These are phyloP conservation scores for Brachionus plicatilis DNA, from an alignment of 1,140 invertebrate species.

Conservation along the genomic window DNA sequence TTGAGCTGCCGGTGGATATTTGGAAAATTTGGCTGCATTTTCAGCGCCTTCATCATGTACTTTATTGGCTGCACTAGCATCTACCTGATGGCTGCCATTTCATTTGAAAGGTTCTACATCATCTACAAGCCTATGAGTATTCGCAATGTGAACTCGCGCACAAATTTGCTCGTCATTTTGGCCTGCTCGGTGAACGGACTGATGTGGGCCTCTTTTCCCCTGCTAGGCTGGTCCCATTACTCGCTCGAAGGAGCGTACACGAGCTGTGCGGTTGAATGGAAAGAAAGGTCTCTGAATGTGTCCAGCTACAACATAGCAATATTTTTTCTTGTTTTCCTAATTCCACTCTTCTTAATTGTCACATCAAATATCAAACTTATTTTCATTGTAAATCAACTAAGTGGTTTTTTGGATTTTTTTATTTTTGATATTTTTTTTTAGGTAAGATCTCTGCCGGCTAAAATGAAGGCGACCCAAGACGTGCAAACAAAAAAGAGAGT, in stretches of 20 bases:
- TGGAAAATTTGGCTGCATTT: not conserved
- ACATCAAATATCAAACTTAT: not conserved
- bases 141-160: not conserved
- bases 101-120: conserved; percentile 35
- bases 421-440: not conserved
- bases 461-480: not conserved
- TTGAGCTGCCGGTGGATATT: conserved; percentile 16
- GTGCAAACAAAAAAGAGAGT: not conserved
- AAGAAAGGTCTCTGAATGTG: conserved; percentile 23
- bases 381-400: not conserved
- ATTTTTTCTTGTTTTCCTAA: conserved; percentile 24
- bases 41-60: conserved; percentile 18
- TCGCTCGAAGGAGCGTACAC: conserved; percentile 29
- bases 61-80: conserved; percentile 38
- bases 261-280: conserved; percentile 33
- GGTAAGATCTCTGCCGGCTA: conserved; percentile 1
- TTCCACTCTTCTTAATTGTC: not conserved
- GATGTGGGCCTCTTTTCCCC: conserved; percentile 11
- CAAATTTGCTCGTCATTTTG: not conserved
- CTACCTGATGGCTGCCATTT: conserved; percentile 34
- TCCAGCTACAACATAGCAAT: conserved; percentile 18
- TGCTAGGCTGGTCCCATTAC: conserved; percentile 31
- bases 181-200: conserved; percentile 4
- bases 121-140: conserved; percentile 37
- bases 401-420: not conserved